These are phyloP conservation scores for Aegotheles bennettii DNA, from an alignment of 2,113 vertebrate genomes.

Conservation along the genomic window DNA sequence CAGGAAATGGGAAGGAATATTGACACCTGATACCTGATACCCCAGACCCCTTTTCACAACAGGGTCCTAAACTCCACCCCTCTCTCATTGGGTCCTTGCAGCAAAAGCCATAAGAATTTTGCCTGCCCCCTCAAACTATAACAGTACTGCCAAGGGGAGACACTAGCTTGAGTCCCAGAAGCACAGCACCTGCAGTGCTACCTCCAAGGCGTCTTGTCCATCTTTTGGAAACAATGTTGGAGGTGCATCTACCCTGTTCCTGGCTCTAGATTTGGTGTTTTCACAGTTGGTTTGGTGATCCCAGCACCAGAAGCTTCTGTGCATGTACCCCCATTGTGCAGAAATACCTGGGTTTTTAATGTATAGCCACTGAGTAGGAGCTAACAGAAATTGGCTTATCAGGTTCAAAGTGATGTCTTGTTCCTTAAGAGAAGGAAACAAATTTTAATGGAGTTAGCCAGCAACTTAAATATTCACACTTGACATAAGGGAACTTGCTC, in stretches of 20 bases:
- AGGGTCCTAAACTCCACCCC: too few relatives aligned
- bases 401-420: neutral
- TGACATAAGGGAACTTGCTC: neutral
- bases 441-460: neutral
- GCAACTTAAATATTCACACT: neutral
- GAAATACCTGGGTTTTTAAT: neutral
- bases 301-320: neutral
- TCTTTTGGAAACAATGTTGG: neutral
- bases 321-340: rapidly evolving
- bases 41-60: too few relatives aligned
- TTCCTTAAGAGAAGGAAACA: neutral
- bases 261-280: neutral
- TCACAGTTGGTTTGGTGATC: neutral
- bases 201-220: neutral
- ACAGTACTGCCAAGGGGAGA: neutral
- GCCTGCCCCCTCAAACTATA: too few relatives aligned
- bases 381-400: neutral
- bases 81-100: too few relatives aligned
- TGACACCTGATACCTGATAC: too few relatives aligned
- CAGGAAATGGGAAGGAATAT: too few relatives aligned
- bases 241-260: neutral
- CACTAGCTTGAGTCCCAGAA: neutral
- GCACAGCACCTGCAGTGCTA: neutral
- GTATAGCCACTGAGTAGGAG: neutral
- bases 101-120: too few relatives aligned